phyloP scores from a whole-genome alignment of 2,797 vertebrate species.

The Champsocephalus esox region DNA sequence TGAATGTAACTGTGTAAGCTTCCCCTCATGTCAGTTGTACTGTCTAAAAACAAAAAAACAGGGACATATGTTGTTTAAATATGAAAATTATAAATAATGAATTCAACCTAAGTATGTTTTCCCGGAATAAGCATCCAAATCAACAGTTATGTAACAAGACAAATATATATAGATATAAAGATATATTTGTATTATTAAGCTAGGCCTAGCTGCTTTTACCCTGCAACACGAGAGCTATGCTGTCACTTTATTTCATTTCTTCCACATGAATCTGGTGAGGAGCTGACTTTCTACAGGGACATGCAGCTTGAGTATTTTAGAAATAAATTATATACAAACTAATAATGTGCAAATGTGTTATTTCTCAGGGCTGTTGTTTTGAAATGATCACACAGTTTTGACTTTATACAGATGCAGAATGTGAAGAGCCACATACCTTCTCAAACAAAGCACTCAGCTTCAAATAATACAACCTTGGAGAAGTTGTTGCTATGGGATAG shows the following conservation, averaged over 20 bases:
- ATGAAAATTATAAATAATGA: neutral
- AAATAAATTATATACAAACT: neutral
- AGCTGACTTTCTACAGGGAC: neutral
- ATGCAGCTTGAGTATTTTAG: neutral
- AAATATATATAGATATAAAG: too few species aligned
- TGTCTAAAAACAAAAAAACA: too few species aligned
- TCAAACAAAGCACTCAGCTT: conserved; percentile 19
- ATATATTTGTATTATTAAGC: too few species aligned
- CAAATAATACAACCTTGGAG: conserved; percentile 65
- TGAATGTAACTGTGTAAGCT: too few species aligned
- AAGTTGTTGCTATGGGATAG: conserved; percentile 88
- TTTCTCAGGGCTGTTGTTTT: neutral
- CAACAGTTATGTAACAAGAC: neutral
- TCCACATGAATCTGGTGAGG: neutral
- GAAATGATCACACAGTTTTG: neutral
- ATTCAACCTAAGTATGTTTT: neutral
- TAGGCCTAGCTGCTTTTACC: neutral
- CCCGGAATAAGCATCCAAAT: neutral
- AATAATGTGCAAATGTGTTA: neutral
- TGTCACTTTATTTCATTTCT: neutral
- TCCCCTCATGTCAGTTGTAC: too few species aligned
- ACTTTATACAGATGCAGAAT: conserved; percentile 17
- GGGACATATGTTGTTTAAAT: neutral
- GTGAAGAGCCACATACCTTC: conserved; percentile 1
- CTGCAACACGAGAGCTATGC: neutral